Conservation (phyloP, 1,140 invertebrate genomes). For the Bombus pyrosoma region DNA sequence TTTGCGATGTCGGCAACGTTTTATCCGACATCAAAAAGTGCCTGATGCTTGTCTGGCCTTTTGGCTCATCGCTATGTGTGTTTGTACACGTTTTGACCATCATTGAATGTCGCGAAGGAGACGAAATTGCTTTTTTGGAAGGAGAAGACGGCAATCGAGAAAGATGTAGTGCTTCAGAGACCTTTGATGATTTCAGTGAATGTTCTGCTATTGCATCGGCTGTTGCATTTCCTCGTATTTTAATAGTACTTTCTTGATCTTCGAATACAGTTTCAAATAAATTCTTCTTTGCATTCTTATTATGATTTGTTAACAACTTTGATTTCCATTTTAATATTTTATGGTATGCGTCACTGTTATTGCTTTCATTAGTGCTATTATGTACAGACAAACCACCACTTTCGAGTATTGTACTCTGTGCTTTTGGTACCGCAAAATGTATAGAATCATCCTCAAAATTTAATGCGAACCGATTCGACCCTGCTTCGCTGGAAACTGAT, state of each 20-base stretch:
- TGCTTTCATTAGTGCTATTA: background rate
- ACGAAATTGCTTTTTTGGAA: background rate
- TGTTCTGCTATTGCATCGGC: background rate
- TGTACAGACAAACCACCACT: background rate
- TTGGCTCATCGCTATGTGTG: background rate
- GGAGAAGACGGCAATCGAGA: background rate
- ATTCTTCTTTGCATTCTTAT: conserved; percentile 1
- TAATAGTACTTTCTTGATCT: background rate
- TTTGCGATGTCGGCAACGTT: background rate
- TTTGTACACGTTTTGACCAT: background rate
- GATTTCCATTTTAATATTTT: conserved; percentile 4
- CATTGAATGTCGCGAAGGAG: background rate
- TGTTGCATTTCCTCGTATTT: background rate
- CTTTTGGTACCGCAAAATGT: background rate
- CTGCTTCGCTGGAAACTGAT: background rate
- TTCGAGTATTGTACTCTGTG: background rate
- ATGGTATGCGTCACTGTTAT: background rate
- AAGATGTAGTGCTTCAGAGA: too few species aligned
- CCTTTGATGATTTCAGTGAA: background rate
- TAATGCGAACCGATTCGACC: background rate
- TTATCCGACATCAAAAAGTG: conserved; percentile 5
- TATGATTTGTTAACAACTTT: background rate
- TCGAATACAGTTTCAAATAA: conserved; percentile 4
- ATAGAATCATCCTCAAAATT: background rate
- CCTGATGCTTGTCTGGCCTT: background rate